Conservation (phyloP, 2,797 vertebrate genomes). For the Pangasius krempfi region DNA sequence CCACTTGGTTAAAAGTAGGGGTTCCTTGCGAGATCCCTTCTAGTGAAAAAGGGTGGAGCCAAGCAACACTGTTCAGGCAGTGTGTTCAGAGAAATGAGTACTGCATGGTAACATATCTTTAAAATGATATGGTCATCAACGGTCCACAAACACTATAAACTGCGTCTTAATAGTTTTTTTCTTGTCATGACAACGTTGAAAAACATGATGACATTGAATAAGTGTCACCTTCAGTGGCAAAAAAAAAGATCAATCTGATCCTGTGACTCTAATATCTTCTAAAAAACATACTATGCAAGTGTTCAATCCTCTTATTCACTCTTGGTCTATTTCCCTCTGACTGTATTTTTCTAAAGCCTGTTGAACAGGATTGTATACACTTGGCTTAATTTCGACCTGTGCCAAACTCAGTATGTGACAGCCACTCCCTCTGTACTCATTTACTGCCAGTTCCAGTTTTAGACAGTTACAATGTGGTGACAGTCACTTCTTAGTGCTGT, state of each 20-base stretch:
- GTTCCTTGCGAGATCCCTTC: neutral
- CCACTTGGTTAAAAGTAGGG: neutral
- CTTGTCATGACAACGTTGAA: neutral
- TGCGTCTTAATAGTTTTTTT: neutral
- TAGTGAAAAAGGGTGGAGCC: neutral
- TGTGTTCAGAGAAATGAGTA: neutral
- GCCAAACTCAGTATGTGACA: neutral
- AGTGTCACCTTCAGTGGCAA: neutral
- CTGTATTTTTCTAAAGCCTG: neutral
- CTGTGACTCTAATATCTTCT: neutral
- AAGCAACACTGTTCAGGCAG: neutral
- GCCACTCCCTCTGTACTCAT: neutral
- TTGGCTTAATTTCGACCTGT: neutral
- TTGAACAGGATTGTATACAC: constrained; percentile 24
- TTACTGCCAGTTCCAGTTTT: neutral
- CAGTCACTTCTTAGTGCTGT: neutral
- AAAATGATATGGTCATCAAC: neutral
- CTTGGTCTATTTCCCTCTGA: neutral
- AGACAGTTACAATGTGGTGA: neutral
- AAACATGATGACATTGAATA: neutral
- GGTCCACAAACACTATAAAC: too few relatives aligned
- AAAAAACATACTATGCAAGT: neutral
- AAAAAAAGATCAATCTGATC: neutral
- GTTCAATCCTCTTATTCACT: neutral
- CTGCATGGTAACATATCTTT: neutral